These are phyloP conservation scores for Ondatra zibethicus DNA, from an alignment of 2,113 vertebrate species.

Conservation along the genomic window DNA sequence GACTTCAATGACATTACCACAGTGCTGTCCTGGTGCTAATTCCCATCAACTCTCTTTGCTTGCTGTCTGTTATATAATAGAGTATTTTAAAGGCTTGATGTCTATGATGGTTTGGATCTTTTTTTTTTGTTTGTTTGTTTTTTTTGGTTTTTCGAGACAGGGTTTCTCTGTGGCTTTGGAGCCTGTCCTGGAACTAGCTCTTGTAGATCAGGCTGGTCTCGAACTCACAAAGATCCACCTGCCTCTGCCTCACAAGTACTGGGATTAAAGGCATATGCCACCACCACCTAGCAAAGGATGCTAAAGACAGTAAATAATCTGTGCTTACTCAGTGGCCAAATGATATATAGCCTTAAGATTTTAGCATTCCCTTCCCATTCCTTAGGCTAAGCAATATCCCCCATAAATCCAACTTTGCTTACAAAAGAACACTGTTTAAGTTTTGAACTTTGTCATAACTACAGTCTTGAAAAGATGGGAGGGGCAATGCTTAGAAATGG, in stretches of 20 bases:
- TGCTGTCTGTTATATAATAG: background rate
- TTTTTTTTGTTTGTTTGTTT: too few species aligned
- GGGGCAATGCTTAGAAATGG: background rate
- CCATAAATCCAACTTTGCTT: background rate
- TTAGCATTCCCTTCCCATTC: background rate
- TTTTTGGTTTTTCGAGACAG: too few species aligned
- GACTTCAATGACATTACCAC: background rate
- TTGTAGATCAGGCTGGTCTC: too few species aligned
- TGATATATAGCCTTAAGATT: background rate
- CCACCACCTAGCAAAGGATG: too few species aligned
- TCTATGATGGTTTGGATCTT: background rate
- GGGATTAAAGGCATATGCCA: too few species aligned
- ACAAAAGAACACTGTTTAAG: background rate
- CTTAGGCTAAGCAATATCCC: background rate
- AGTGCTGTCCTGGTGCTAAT: background rate
- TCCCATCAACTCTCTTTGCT: background rate
- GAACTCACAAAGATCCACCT: too few species aligned
- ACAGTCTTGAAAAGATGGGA: background rate
- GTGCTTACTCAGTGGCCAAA: background rate
- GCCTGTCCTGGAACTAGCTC: too few species aligned
- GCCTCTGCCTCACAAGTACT: too few species aligned
- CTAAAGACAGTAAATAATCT: background rate
- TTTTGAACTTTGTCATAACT: background rate
- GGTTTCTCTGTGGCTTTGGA: too few species aligned
- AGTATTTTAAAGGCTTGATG: background rate